phyloP scores from a whole-genome alignment of 92 coral and sea anemone species.

The Montipora capitata region DNA sequence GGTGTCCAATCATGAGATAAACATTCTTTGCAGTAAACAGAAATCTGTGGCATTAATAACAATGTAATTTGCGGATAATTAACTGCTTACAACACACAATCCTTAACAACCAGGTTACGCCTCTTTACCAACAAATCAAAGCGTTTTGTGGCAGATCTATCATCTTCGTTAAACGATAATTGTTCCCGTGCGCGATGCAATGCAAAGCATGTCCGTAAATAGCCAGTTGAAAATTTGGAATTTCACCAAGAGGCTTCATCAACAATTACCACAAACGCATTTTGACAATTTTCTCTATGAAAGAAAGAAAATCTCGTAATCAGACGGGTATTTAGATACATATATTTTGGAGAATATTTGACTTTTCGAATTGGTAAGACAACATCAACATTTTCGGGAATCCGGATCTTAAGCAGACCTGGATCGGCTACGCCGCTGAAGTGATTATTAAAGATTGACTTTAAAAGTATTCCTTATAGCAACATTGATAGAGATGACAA shows the following conservation, averaged over 20 bases:
- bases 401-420: neutral
- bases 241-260: constrained; percentile 5
- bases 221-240: neutral
- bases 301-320: neutral
- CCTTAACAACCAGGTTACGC: constrained; percentile 51
- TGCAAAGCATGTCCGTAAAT: neutral
- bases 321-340: neutral
- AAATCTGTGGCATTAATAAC: constrained; percentile 38
- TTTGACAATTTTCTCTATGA: neutral
- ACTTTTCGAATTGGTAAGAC: neutral
- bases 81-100: constrained; percentile 32
- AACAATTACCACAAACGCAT: neutral
- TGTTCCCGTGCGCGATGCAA: constrained; percentile 40
- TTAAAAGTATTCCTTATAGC: too few species aligned
- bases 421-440: too few species aligned
- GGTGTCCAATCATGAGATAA: constrained; percentile 41
- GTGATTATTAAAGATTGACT: too few species aligned
- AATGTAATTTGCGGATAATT: constrained; percentile 53
- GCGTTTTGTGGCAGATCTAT: constrained; percentile 42
- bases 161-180: constrained; percentile 42
- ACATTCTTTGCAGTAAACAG: constrained; percentile 34
- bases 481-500: too few species aligned
- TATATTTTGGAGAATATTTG: neutral
- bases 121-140: constrained; percentile 43
- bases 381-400: neutral